Percentiles rank a stretch among this genome's conserved stretches.
Evolutionary conservation across 2,113 vertebrate species (phyloP).

Genomic region (Corvus moneduloides): DNA sequence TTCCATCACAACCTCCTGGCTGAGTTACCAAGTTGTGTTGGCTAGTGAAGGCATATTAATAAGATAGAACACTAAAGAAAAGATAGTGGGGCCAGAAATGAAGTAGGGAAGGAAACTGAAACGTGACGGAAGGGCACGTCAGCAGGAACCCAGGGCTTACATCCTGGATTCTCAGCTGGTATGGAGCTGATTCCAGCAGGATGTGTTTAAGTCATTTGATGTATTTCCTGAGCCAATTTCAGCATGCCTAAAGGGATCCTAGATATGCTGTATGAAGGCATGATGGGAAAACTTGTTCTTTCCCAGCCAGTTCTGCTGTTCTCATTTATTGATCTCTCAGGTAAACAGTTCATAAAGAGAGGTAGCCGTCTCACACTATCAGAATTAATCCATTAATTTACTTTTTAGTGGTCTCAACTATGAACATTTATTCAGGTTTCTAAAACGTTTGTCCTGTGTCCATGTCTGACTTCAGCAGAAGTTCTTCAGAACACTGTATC

Average conservation of each 20-base stretch:
- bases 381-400: neutral
- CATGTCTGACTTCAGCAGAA: neutral
- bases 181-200: neutral
- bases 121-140: neutral
- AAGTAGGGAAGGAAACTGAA: constrained; percentile 44
- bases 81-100: neutral
- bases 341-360: neutral
- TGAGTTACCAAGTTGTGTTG: neutral
- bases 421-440: neutral
- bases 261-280: fast-evolving
- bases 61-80: neutral
- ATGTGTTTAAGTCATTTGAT: neutral
- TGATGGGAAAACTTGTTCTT: neutral
- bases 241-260: neutral
- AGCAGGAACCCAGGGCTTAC: constrained; percentile 22
- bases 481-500: neutral
- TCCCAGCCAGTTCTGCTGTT: neutral
- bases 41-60: neutral
- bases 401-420: neutral
- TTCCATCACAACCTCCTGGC: neutral
- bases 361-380: neutral
- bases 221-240: neutral
- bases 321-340: neutral
- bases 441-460: neutral
- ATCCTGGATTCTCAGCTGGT: constrained; percentile 31